phyloP scores from a whole-genome alignment of 2,113 vertebrate species.

The Actenoides hombroni region DNA sequence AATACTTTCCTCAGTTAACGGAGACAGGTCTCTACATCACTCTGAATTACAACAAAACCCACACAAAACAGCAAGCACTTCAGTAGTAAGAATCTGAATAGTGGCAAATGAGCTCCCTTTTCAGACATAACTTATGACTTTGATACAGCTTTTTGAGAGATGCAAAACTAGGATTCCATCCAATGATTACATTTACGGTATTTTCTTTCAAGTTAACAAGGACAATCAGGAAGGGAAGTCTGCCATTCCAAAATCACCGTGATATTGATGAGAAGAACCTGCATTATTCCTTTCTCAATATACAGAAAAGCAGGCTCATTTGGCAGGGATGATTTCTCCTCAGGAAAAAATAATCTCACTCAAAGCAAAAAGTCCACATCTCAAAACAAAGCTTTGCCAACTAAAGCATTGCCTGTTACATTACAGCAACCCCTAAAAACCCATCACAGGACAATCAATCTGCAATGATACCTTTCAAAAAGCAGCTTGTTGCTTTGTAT shows the following conservation, averaged over 20 bases:
- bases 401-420: neutral
- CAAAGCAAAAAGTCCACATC: neutral
- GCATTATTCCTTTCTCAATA: neutral
- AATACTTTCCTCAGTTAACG: neutral
- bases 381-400: neutral
- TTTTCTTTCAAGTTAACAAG: neutral
- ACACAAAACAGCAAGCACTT: neutral
- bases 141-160: neutral
- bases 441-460: neutral
- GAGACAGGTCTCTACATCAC: neutral
- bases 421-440: neutral
- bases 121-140: neutral
- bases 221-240: neutral
- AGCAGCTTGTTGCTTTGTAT: neutral
- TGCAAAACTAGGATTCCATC: neutral
- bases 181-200: neutral
- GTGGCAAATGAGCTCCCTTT: conserved; percentile 22
- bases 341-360: neutral
- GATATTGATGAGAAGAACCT: neutral
- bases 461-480: neutral
- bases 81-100: neutral
- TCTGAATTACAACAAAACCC: neutral
- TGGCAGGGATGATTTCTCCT: neutral
- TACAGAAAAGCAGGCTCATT: neutral
- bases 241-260: neutral